Evolutionary conservation across 2,113 vertebrate genomes (phyloP).

Genomic region (Myotis yumanensis): DNA sequence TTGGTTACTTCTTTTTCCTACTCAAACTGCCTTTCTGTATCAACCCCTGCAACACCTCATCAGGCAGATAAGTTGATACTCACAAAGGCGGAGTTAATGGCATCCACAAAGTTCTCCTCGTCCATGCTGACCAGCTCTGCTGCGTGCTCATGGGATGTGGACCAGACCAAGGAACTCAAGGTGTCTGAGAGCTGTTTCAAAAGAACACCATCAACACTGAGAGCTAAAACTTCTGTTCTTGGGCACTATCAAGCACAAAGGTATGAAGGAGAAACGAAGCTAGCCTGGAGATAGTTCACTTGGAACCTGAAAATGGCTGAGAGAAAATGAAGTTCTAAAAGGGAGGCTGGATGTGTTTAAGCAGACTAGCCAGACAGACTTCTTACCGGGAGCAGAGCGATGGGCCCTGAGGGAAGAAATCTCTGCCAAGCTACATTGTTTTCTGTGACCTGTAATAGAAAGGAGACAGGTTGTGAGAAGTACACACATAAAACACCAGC

Average conservation of each 20-base stretch:
- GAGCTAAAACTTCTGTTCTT: not conserved
- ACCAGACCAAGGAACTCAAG: slow-evolving; percentile 97
- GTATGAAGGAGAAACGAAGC: not conserved
- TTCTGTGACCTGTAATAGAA: slow-evolving; percentile 89
- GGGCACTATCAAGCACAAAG: not conserved
- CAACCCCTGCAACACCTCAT: too few species aligned
- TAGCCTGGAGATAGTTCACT: not conserved
- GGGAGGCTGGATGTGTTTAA: not conserved
- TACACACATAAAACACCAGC: not conserved
- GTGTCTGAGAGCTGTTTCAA: slow-evolving; percentile 92
- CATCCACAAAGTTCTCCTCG: slow-evolving; percentile 95
- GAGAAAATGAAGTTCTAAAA: not conserved
- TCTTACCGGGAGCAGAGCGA: slow-evolving; percentile 96
- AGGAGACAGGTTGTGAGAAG: slow-evolving; percentile 20
- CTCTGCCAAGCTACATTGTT: slow-evolving; percentile 99
- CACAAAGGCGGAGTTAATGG: slow-evolving; percentile 97
- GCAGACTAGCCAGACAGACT: not conserved
- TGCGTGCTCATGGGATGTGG: slow-evolving; percentile 92
- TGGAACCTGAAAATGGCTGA: not conserved
- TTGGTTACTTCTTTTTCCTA: not conserved
- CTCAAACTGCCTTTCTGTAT: not conserved
- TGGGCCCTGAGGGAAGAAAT: slow-evolving; percentile 96
- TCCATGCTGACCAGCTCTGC: slow-evolving; percentile 91
- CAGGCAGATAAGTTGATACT: slow-evolving; percentile 78
- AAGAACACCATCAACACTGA: slow-evolving; percentile 52